Conservation (phyloP, 2,888 invertebrate species). For the Balanococcus diminutus region DNA sequence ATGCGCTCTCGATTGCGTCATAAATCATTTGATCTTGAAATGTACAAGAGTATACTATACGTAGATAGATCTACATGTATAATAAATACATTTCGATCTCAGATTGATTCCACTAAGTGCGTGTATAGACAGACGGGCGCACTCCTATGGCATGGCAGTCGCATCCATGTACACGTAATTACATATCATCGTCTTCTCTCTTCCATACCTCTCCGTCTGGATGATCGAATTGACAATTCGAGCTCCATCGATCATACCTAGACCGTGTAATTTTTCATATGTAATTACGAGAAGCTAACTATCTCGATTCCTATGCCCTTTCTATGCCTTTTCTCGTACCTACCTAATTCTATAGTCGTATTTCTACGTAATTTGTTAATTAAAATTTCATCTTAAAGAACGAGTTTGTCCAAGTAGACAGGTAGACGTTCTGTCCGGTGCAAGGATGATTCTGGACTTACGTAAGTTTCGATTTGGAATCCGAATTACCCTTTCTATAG, state of each 20-base stretch:
- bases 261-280: neutral
- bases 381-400: neutral
- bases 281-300: neutral
- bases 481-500: neutral
- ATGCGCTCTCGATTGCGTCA: neutral
- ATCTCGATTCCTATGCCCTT: neutral
- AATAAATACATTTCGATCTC: slow-evolving; percentile 1
- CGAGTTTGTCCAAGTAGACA: neutral
- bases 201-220: neutral
- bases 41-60: neutral
- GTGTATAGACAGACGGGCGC: neutral
- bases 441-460: neutral
- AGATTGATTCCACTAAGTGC: neutral
- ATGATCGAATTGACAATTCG: slow-evolving; percentile 7
- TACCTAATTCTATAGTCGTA: neutral
- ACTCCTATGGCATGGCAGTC: neutral
- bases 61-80: no score
- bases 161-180: neutral
- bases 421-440: neutral
- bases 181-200: neutral
- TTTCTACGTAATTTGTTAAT: neutral
- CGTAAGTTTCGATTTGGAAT: neutral
- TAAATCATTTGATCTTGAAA: slow-evolving; percentile 42
- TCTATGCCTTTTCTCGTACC: neutral
- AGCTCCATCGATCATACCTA: neutral